These are phyloP conservation scores for Muscicapa striata DNA, from an alignment of 2,797 vertebrate genomes.

Conservation along the genomic window DNA sequence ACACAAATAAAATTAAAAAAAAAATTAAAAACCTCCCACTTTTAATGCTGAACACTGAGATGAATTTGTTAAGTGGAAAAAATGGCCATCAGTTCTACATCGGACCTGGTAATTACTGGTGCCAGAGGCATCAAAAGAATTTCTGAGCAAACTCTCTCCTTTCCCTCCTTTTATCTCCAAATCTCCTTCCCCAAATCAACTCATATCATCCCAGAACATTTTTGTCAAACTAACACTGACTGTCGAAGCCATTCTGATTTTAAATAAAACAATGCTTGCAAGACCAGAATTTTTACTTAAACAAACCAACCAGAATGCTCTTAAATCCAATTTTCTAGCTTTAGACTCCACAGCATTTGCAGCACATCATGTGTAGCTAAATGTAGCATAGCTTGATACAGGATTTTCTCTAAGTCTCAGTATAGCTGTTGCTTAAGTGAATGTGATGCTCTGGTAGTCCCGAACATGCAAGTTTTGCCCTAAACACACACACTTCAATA, in stretches of 20 bases:
- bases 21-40: not conserved
- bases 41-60: not conserved
- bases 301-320: not conserved
- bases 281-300: not conserved
- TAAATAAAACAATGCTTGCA: not conserved
- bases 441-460: constrained; percentile 32
- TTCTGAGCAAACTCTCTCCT: not conserved
- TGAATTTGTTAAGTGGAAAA: not conserved
- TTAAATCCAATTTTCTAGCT: not conserved
- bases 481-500: constrained; percentile 44
- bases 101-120: not conserved
- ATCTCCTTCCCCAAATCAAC: not conserved
- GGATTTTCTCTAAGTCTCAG: constrained; percentile 26
- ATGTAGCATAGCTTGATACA: constrained; percentile 41
- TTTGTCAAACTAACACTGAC: not conserved
- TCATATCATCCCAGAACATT: not conserved
- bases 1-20: not conserved
- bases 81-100: not conserved
- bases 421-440: constrained; percentile 44
- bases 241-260: not conserved
- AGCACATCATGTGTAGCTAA: constrained; percentile 28
- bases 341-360: constrained; percentile 26
- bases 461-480: constrained; percentile 6
- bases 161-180: not conserved
- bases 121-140: not conserved